A percentile compares a stretch with the other conserved stretches of the same genome.
Evolutionary conservation across 1,140 invertebrate genomes (phyloP).

Genomic region (Drosophila tsacasi): DNA sequence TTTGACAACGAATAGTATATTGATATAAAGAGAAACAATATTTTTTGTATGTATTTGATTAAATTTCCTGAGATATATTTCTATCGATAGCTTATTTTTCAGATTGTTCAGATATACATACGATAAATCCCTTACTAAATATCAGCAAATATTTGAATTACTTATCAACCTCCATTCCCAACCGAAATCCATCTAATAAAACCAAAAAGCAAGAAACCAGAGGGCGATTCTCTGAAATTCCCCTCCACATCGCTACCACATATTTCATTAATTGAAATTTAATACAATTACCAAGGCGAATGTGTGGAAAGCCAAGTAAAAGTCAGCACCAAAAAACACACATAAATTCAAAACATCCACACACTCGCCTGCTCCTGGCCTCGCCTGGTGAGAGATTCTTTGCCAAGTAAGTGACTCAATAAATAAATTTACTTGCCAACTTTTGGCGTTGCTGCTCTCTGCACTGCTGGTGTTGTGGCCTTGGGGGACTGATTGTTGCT

Average conservation of each 20-base stretch:
- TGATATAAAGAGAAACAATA: too few species aligned
- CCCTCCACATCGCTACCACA: conserved; percentile 21
- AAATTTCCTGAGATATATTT: too few species aligned
- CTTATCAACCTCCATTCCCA: neutral
- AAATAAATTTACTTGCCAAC: conserved; percentile 74
- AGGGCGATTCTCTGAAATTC: neutral
- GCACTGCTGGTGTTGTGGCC: conserved; percentile 19
- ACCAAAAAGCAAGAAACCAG: neutral
- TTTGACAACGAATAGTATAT: too few species aligned
- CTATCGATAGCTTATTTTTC: too few species aligned
- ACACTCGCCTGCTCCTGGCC: neutral
- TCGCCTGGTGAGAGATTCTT: conserved; percentile 16
- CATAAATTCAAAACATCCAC: conserved; percentile 52
- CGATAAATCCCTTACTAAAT: too few species aligned
- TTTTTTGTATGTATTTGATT: too few species aligned
- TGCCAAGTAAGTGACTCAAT: conserved; percentile 75
- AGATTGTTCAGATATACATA: too few species aligned
- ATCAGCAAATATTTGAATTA: neutral
- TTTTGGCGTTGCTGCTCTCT: conserved; percentile 17
- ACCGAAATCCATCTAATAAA: neutral
- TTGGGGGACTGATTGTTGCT: conserved; percentile 52
- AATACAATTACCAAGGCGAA: conserved; percentile 70
- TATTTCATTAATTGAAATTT: conserved; percentile 79
- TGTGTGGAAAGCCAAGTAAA: conserved; percentile 58
- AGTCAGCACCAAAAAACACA: conserved; percentile 60